Evolutionary conservation across 2,797 vertebrate species (phyloP).

Genomic region (Hydrophis major): DNA sequence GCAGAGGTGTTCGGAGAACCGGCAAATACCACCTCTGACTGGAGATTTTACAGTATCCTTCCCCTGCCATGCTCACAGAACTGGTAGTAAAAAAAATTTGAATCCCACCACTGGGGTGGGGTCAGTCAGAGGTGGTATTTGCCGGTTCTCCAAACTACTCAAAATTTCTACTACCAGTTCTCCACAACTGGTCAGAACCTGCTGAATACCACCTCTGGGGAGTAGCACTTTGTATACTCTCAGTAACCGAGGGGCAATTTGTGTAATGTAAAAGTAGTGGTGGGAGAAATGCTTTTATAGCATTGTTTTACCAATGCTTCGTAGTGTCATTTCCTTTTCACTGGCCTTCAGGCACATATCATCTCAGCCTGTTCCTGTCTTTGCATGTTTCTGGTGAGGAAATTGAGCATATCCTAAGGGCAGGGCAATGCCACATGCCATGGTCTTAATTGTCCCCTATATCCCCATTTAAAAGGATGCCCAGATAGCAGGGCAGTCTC

Average conservation of each 20-base stretch:
- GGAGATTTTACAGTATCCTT: no score
- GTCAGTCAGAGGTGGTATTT: no score
- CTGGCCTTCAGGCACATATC: neutral
- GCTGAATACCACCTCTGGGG: no score
- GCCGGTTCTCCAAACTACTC: no score
- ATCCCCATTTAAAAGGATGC: neutral
- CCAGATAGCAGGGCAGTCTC: neutral
- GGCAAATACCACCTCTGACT: no score
- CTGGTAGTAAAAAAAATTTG: no score
- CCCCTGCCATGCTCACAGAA: no score
- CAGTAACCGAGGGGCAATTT: no score
- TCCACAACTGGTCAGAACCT: no score
- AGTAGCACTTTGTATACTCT: neutral
- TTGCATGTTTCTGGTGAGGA: neutral
- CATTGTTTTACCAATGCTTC: neutral
- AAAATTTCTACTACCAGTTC: no score
- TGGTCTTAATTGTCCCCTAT: neutral
- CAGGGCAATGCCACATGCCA: neutral
- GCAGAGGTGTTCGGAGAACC: no score
- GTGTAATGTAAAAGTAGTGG: neutral
- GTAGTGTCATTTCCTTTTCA: neutral
- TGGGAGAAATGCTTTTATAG: neutral
- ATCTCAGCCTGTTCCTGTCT: neutral
- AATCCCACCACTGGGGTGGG: no score
- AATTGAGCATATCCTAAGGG: neutral